Percentiles rank a stretch among this genome's conserved stretches.
phyloP scores from a whole-genome alignment of 2,113 vertebrate species.

The Sebastes schlegelii region DNA sequence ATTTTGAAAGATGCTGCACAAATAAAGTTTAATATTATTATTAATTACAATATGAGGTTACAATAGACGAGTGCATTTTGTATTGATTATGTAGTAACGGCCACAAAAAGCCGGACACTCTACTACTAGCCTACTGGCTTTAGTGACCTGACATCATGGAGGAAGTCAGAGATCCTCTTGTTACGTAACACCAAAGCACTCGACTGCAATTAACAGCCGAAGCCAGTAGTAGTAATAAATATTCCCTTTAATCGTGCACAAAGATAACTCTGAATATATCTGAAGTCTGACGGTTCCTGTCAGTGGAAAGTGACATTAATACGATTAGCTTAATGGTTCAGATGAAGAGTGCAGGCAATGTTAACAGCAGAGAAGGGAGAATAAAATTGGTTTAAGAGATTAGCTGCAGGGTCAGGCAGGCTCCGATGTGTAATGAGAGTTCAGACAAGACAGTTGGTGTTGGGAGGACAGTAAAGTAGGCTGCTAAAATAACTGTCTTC shows the following conservation, averaged over 20 bases:
- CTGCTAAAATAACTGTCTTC: background rate
- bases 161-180: background rate
- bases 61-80: background rate
- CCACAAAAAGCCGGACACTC: background rate
- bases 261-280: background rate
- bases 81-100: background rate
- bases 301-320: slow-evolving; percentile 19
- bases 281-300: background rate
- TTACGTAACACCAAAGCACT: background rate
- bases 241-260: background rate
- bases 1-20: background rate
- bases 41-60: background rate
- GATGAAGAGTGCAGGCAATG: background rate
- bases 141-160: background rate
- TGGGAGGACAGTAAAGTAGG: background rate
- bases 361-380: slow-evolving; percentile 3
- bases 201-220: background rate
- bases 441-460: background rate
- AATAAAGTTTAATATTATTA: background rate
- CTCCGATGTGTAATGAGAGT: slow-evolving; percentile 5
- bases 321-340: slow-evolving; percentile 3
- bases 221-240: background rate
- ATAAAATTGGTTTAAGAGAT: slow-evolving; percentile 48
- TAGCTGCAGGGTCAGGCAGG: slow-evolving; percentile 21
- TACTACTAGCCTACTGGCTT: background rate